A percentile compares a stretch with the other conserved stretches of the same genome.
Conservation (phyloP, 2,797 vertebrate species). For the Petrocephalus schoutedeni region DNA sequence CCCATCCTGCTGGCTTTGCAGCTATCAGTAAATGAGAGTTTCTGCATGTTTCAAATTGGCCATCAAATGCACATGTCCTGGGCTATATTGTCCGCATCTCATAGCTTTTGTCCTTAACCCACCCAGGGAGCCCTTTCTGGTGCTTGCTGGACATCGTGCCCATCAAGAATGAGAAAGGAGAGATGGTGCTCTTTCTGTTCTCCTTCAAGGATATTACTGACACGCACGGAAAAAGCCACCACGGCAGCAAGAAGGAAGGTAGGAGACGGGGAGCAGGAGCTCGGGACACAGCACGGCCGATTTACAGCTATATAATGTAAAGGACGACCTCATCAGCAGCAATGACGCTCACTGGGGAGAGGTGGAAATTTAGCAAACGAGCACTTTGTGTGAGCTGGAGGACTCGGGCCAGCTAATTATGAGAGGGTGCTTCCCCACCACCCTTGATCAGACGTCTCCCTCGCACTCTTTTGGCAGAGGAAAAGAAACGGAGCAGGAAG, state of each 20-base stretch:
- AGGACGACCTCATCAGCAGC: not conserved
- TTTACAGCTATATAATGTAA: not conserved
- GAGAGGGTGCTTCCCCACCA: not conserved
- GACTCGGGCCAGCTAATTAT: not conserved
- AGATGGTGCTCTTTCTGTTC: slow-evolving; percentile 94
- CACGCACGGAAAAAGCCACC: slow-evolving; percentile 60
- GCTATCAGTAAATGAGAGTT: not conserved
- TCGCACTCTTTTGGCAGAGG: slow-evolving; percentile 46
- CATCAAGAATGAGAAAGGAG: slow-evolving; percentile 95
- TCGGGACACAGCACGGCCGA: not conserved
- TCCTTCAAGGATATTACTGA: slow-evolving; percentile 96
- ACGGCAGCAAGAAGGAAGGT: slow-evolving; percentile 70
- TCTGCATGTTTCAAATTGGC: not conserved
- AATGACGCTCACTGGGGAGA: not conserved
- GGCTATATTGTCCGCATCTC: not conserved
- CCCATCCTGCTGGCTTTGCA: not conserved
- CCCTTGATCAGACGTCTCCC: not conserved
- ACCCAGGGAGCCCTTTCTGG: slow-evolving; percentile 80
- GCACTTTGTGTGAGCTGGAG: not conserved
- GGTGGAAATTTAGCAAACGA: not conserved
- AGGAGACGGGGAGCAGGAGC: slow-evolving; percentile 27
- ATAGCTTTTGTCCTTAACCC: not conserved
- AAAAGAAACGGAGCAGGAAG: slow-evolving; percentile 72
- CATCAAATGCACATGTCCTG: not conserved
- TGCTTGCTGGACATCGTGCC: slow-evolving; percentile 91